Conservation (phyloP, 2,113 vertebrate species). For the Callorhinus ursinus region DNA sequence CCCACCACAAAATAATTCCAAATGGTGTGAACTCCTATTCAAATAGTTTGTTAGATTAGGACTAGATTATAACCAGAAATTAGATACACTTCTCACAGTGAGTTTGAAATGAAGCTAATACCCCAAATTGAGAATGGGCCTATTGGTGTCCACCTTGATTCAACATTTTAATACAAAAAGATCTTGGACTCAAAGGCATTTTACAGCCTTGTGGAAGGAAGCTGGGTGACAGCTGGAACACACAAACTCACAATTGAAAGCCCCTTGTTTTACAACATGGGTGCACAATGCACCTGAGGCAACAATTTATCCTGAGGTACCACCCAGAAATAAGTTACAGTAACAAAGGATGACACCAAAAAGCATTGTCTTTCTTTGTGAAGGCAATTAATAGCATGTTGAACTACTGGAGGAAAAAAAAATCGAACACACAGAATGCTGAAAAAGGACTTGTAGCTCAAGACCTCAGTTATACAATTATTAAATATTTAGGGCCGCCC, state of each 20-base stretch:
- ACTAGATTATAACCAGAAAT: conserved; percentile 67
- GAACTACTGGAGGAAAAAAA: neutral
- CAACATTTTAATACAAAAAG: conserved; percentile 61
- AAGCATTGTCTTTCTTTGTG: conserved; percentile 65
- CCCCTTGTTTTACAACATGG: conserved; percentile 70
- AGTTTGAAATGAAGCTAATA: conserved; percentile 58
- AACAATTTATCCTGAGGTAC: conserved; percentile 68
- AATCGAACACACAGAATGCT: conserved; percentile 5
- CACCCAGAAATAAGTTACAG: conserved; percentile 6
- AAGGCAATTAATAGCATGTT: conserved; percentile 69
- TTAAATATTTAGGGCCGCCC: conserved; percentile 58
- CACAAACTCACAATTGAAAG: conserved; percentile 65
- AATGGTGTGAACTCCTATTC: conserved; percentile 52
- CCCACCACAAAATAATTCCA: conserved; percentile 42
- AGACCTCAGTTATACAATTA: conserved; percentile 64
- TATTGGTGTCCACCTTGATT: conserved; percentile 47
- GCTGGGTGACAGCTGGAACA: conserved; percentile 74
- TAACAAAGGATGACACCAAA: conserved; percentile 66
- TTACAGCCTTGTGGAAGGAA: conserved; percentile 21
- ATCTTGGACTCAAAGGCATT: conserved; percentile 17
- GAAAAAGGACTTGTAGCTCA: conserved; percentile 56
- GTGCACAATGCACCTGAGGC: conserved; percentile 62
- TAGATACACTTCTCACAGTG: conserved; percentile 58
- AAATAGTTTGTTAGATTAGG: conserved; percentile 66
- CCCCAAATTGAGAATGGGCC: conserved; percentile 12